A percentile compares a stretch with the other conserved stretches of the same genome.
phyloP scores from a whole-genome alignment of 2,888 invertebrate species.

The Heliconius ethilla region DNA sequence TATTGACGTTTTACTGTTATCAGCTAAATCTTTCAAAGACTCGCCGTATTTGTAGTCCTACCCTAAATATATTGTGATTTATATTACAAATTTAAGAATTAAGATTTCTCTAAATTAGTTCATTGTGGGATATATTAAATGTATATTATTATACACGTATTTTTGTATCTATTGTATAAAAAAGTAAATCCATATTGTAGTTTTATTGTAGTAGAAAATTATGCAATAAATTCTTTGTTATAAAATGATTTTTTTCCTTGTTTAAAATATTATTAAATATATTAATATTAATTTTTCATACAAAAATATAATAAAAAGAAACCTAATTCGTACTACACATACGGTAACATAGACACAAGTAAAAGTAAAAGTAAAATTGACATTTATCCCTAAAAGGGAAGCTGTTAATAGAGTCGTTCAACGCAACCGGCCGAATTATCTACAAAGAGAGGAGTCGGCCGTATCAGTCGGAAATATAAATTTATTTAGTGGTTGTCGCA shows the following conservation, averaged over 20 bases:
- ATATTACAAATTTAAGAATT: conserved; percentile 9
- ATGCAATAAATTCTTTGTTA: too few species aligned
- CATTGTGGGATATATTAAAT: not conserved
- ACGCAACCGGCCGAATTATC: conserved; percentile 81
- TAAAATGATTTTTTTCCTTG: too few species aligned
- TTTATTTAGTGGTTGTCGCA: conserved; percentile 79
- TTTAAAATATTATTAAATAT: too few species aligned
- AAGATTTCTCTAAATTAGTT: not conserved
- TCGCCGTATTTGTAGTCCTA: conserved; percentile 69
- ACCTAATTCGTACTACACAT: conserved; percentile 59
- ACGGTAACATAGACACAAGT: conserved; percentile 54
- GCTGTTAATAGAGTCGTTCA: conserved; percentile 83
- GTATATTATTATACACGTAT: not conserved
- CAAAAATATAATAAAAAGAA: not conserved
- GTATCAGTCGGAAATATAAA: conserved; percentile 81
- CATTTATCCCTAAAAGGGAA: conserved; percentile 81
- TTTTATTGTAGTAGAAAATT: not conserved
- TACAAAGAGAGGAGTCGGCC: conserved; percentile 78
- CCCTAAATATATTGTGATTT: conserved; percentile 25
- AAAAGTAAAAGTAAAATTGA: conserved; percentile 72
- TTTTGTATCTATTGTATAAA: not conserved
- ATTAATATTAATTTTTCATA: too few species aligned
- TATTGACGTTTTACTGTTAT: conserved; percentile 82
- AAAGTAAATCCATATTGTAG: not conserved
- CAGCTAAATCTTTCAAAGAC: conserved; percentile 70